Conservation (phyloP, 2,888 invertebrate species). For the Augochlorella aurata region DNA sequence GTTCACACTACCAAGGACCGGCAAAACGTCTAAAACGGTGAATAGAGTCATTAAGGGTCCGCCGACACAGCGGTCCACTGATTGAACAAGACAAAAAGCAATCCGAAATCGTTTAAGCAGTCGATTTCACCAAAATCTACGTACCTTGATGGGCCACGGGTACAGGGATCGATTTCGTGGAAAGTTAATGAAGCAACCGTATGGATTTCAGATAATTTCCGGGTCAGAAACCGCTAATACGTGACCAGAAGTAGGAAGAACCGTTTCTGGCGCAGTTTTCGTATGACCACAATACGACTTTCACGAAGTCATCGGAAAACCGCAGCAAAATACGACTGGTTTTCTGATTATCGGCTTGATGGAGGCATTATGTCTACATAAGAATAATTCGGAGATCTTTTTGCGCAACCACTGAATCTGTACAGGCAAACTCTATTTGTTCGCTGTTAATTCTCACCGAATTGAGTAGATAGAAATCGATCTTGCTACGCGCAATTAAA, state of each 20-base stretch:
- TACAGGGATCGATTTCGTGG: conserved; percentile 58
- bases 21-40: background rate
- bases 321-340: background rate
- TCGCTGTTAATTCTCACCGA: too few species aligned
- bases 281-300: conserved; percentile 12
- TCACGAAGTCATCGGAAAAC: conserved; percentile 36
- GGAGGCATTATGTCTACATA: background rate
- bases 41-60: conserved; percentile 35
- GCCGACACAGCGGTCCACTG: background rate
- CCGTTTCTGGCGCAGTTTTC: background rate
- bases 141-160: conserved; percentile 31
- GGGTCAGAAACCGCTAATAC: conserved; percentile 47
- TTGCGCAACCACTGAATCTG: background rate
- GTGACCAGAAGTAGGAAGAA: conserved; percentile 17
- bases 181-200: conserved; percentile 54
- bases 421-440: too few species aligned
- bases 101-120: conserved; percentile 4
- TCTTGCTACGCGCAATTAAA: too few species aligned
- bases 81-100: background rate
- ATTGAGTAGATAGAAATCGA: too few species aligned
- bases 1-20: background rate
- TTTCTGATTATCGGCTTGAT: background rate
- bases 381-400: background rate
- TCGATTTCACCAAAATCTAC: conserved; percentile 59
- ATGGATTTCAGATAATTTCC: conserved; percentile 47